Base-by-base conservation (phyloP, 2,888 invertebrate genomes). In the Andrena minutula region DNA sequence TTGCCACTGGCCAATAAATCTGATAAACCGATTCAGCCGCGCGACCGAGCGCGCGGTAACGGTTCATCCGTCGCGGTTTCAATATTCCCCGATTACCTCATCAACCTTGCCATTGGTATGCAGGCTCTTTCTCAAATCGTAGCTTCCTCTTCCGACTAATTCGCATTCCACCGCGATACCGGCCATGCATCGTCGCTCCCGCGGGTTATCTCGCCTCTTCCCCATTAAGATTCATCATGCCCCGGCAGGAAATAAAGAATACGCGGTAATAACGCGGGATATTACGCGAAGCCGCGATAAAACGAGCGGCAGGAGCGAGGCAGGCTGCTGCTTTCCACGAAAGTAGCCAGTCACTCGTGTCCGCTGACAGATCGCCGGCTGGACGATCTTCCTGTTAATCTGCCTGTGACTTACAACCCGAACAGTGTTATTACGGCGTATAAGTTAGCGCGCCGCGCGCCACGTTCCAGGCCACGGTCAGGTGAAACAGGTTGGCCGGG, bases 401-500 rank as follows among this genome's bases (percentile, higher is more conserved):
- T 79, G 82, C 82, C 41, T 75, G 56, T 82, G 86, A 87, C 79
- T 49, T 68, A 72, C 72, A 76, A 60, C 60, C 47, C 64, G 80
- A 74, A 68, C 80, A 75, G 71, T 77, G 82, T 86, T 83, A 88
- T 82, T 80, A 75, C 63, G 35, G 69, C 73, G 53, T 75, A 78
- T 85, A 77, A 85, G 78, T 82, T 86, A 79, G 72, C 83, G 73
- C 79, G 75, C 66, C 76, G 75, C 69, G 63, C 75, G 81, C 78
- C 76, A 70, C 72, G 41, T 65, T 68, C 72, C 68, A 51, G 77
- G 72, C 64, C 77, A 63, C 56, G 76, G 53, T 63, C 79, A 58
- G 82, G 70, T 64, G 83, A 74, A 88, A 88, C 88, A 85, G 88
- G 89, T 88, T 87, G 79, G 63, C 20, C 61, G 66, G 20, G 79